Evolutionary conservation across 53 echinoderm and acorn worm genomes (phyloP).

Genomic region (Glandiceps talaboti): DNA sequence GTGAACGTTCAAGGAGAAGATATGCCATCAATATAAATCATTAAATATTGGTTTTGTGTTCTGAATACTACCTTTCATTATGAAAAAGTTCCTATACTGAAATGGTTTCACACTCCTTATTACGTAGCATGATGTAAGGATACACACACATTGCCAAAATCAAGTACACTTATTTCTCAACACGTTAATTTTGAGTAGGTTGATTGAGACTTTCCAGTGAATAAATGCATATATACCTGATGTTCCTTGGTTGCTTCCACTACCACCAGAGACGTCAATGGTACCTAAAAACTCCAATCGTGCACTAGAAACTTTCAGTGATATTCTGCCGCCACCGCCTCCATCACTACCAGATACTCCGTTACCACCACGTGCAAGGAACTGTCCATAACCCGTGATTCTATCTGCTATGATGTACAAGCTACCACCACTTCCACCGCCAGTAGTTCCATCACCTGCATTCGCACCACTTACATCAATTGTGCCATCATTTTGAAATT

Average conservation of each 20-base stretch:
- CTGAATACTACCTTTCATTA: too few species aligned
- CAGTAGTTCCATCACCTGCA: neutral
- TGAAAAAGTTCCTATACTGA: too few species aligned
- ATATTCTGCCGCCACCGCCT: constrained; percentile 69
- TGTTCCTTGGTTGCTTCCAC: constrained; percentile 19
- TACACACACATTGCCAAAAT: too few species aligned
- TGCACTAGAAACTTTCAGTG: constrained; percentile 20
- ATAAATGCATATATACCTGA: constrained; percentile 15
- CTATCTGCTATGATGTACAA: constrained; percentile 38
- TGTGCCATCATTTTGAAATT: constrained; percentile 39
- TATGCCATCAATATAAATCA: too few species aligned
- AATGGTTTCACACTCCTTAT: too few species aligned
- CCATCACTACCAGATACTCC: constrained; percentile 29
- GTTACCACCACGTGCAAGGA: constrained; percentile 42
- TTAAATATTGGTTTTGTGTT: too few species aligned
- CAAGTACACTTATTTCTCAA: too few species aligned
- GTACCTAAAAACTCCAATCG: constrained; percentile 20
- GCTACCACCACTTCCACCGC: constrained; percentile 87
- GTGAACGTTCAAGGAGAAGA: too few species aligned
- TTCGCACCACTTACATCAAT: constrained; percentile 47
- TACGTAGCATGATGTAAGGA: too few species aligned
- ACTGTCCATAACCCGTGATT: constrained; percentile 43
- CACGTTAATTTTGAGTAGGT: too few species aligned
- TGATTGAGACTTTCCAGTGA: too few species aligned
- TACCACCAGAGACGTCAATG: constrained; percentile 36